Percentiles rank a stretch among this genome's conserved stretches.
Evolutionary conservation across 2,797 vertebrate genomes (phyloP).

Genomic region (Dallia pectoralis): DNA sequence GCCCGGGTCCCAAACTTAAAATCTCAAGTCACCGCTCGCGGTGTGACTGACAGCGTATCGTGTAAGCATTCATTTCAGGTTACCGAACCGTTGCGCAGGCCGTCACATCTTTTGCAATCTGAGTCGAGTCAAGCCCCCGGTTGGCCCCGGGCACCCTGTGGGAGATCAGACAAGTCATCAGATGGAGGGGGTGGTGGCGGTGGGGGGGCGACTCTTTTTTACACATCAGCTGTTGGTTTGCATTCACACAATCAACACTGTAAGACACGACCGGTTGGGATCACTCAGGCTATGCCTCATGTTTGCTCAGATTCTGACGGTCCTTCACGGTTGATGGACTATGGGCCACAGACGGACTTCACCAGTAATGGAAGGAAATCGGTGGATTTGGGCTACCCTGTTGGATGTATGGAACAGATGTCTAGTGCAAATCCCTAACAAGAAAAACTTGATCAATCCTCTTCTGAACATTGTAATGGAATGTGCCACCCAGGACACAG

Average conservation of each 20-base stretch:
- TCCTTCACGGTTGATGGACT: constrained; percentile 41
- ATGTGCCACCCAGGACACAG: constrained; percentile 44
- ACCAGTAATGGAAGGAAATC: constrained; percentile 60
- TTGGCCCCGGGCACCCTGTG: constrained; percentile 29
- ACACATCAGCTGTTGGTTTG: constrained; percentile 49
- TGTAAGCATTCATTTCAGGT: constrained; percentile 47
- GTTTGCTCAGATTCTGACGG: constrained; percentile 36
- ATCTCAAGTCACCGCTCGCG: constrained; percentile 26
- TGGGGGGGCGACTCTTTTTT: constrained; percentile 50
- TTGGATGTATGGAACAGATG: constrained; percentile 51
- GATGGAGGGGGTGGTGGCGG: constrained; percentile 57
- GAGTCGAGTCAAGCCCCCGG: constrained; percentile 55
- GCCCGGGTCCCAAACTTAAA: constrained; percentile 33
- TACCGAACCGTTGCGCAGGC: constrained; percentile 58
- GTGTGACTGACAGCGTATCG: constrained; percentile 31
- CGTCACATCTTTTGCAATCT: constrained; percentile 58
- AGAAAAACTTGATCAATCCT: constrained; percentile 29
- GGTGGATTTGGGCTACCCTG: constrained; percentile 41
- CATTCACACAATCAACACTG: constrained; percentile 56
- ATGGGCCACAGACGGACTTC: constrained; percentile 51
- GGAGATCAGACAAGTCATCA: constrained; percentile 51
- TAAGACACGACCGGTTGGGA: constrained; percentile 64
- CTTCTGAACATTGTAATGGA: constrained; percentile 15
- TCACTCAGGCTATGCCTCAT: constrained; percentile 70
- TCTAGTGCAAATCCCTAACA: constrained; percentile 49